Evolutionary conservation across 2,888 invertebrate genomes (phyloP), one percentile per base, ranked within the genome.

Genomic region (Drosophila gaucha): DNA sequence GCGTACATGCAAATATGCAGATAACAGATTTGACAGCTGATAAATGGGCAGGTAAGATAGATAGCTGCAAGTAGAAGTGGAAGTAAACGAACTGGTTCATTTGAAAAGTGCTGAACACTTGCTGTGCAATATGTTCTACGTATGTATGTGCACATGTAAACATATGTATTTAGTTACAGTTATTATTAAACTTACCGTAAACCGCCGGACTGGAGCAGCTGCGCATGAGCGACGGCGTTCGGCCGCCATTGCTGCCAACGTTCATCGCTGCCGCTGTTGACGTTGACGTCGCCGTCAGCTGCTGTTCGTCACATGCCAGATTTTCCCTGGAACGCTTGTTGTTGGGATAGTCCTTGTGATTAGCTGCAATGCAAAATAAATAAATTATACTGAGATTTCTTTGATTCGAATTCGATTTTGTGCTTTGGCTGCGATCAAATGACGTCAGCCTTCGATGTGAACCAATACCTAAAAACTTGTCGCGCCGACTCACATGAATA

Each of bases 261-360:
- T 68, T 86, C 68, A 78, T 86, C 30, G 71, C 51, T 56, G 58
- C 66, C 47, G 64, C 63, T 52, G 71, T 49, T 56, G 58, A 64
- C 47, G 64, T 65, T 52, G 80, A 71, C 60, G 78, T 75, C 59
- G 95, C 92, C 55, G 74, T 66, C 71, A 94, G 79, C 67, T 89
- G 89, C 89, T 95, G 89, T 89, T 95, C 95, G 86, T 95, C 95
- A 92, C 96, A 96, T 84, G 89, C 86, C 74, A 95, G 93, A 79
- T 90, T 90, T 75, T 95, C 95, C 86, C 94, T 94, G 90, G 95
- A 94, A 86, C 94, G 86, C 77, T 91, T 94, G 82, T 94, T 93
- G 87, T 94, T 93, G 87, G 94, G 94, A 91, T 95, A 95, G 89
- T 95, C 95, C 90, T 94, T 93, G 62, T 95, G 95, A 83, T 94